phyloP scores from a whole-genome alignment of 2,888 invertebrate species.

The Drosophila mulleri region DNA sequence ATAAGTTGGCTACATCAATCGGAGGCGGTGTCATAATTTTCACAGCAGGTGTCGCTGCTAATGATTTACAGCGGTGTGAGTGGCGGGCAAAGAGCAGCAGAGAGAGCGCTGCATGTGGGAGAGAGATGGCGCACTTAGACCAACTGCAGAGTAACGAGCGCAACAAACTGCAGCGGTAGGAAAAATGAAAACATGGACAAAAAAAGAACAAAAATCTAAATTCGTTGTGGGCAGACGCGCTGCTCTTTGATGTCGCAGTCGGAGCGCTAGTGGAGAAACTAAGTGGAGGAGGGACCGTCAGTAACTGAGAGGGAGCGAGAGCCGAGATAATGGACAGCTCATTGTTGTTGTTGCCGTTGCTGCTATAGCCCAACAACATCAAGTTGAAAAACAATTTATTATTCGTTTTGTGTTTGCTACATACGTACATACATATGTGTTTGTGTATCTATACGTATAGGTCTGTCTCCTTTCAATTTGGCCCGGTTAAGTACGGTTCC shows the following conservation, averaged over 20 bases:
- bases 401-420: constrained; percentile 57
- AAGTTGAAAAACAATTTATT: constrained; percentile 81
- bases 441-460: background rate
- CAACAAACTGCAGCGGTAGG: constrained; percentile 52
- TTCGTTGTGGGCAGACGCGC: constrained; percentile 67
- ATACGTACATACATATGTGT: too few relatives aligned
- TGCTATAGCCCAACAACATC: constrained; percentile 40
- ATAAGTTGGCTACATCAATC: constrained; percentile 79
- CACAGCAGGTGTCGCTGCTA: constrained; percentile 84
- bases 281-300: constrained; percentile 4
- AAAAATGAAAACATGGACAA: constrained; percentile 52
- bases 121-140: constrained; percentile 17
- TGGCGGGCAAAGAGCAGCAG: constrained; percentile 11
- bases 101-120: background rate
- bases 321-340: constrained; percentile 29
- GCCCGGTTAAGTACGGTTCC: constrained; percentile 15
- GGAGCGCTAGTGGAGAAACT: constrained; percentile 4
- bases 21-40: constrained; percentile 84
- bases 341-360: constrained; percentile 28
- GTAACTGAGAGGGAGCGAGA: constrained; percentile 19
- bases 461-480: constrained; percentile 29
- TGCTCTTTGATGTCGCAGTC: constrained; percentile 52
- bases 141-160: constrained; percentile 30
- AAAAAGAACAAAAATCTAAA: constrained; percentile 66
- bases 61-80: constrained; percentile 69